Conservation (phyloP, 2,113 vertebrate genomes). For the Anarrhichthys ocellatus region DNA sequence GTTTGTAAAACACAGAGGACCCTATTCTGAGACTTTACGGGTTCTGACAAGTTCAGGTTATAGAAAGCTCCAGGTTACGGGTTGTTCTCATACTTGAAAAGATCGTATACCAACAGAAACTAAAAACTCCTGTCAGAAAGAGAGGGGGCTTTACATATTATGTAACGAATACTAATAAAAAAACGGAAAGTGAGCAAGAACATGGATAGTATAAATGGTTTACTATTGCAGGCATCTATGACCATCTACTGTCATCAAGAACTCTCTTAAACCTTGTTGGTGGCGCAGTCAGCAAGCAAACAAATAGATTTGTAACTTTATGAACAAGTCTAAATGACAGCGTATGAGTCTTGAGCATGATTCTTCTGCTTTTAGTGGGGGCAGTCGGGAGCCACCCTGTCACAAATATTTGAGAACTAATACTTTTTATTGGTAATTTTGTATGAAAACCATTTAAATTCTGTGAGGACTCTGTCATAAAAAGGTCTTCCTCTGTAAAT, state of each 20-base stretch:
- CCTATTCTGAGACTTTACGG: neutral
- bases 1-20: neutral
- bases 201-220: neutral
- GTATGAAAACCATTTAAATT: neutral
- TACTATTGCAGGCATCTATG: neutral
- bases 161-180: neutral
- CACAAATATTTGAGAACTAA: neutral
- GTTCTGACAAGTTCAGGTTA: neutral
- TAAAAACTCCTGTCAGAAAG: neutral
- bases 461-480: neutral
- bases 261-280: too few relatives aligned
- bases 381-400: neutral
- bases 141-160: neutral
- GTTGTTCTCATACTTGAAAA: neutral
- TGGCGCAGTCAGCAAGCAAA: too few relatives aligned
- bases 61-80: neutral
- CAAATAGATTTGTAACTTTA: too few relatives aligned
- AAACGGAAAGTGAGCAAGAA: neutral
- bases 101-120: neutral
- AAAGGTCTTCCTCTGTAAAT: neutral
- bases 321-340: too few relatives aligned
- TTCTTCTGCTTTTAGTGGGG: too few relatives aligned
- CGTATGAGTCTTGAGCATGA: too few relatives aligned
- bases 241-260: too few relatives aligned
- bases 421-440: neutral